phyloP scores from a whole-genome alignment of 2,797 vertebrate species.

The Rousettus madagascariensis region DNA sequence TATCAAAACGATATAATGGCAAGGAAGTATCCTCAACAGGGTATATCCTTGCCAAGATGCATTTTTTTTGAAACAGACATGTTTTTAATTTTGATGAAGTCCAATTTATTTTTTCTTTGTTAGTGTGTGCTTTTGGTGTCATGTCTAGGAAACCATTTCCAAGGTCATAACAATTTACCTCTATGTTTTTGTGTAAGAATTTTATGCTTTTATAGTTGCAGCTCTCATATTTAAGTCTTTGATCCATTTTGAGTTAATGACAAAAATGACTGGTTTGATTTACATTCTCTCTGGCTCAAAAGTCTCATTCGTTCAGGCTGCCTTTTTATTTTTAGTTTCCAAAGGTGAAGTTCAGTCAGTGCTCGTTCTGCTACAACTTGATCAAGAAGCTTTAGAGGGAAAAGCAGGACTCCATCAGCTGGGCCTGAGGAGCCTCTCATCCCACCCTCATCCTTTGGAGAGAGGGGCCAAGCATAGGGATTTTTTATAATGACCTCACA shows the following conservation, averaged over 20 bases:
- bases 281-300: constrained; percentile 2
- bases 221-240: constrained; percentile 20
- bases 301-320: not conserved
- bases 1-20: not conserved
- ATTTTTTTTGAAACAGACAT: not conserved
- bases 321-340: constrained; percentile 29
- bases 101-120: not conserved
- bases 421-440: not conserved
- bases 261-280: constrained; percentile 36
- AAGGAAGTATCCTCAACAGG: not conserved
- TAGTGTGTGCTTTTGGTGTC: not conserved
- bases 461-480: not conserved
- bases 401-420: not conserved
- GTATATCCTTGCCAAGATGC: not conserved
- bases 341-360: not conserved
- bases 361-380: not conserved
- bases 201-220: not conserved
- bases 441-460: not conserved
- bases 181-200: constrained; percentile 28
- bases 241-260: constrained; percentile 37
- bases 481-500: not conserved
- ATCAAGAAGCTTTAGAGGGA: not conserved
- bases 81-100: constrained; percentile 1
- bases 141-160: not conserved
- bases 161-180: not conserved